Evolutionary conservation across 2,113 vertebrate genomes (phyloP).

Genomic region (Elgaria multicarinata): DNA sequence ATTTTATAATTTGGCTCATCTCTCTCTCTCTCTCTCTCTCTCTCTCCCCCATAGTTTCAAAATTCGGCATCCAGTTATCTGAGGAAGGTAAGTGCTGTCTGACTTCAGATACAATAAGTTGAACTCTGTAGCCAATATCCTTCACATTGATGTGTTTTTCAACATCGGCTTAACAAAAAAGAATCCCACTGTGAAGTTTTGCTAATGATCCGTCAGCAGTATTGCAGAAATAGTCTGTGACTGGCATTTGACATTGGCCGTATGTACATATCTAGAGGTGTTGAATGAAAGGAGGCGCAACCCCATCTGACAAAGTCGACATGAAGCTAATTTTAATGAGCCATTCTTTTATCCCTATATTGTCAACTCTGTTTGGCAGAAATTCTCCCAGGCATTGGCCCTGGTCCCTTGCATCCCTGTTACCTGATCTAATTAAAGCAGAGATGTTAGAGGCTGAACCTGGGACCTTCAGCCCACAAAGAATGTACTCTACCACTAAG

Average conservation of each 20-base stretch:
- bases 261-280: background rate
- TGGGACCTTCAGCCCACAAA: no score
- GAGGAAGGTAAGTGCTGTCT: constrained; percentile 68
- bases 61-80: constrained; percentile 35
- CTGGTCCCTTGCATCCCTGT: no score
- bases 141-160: constrained; percentile 9
- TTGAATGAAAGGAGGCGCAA: background rate
- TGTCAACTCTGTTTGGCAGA: background rate
- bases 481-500: background rate
- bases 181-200: background rate
- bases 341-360: background rate
- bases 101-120: constrained; percentile 51
- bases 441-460: no score
- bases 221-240: no score
- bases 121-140: constrained; percentile 31
- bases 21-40: constrained; percentile 22
- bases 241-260: background rate
- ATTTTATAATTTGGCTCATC: constrained; percentile 41
- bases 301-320: background rate
- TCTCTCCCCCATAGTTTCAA: constrained; percentile 50
- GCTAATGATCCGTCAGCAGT: background rate
- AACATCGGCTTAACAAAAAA: background rate
- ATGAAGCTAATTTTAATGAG: background rate
- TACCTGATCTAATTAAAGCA: background rate
- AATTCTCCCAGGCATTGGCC: background rate